These are phyloP conservation scores for Eurois occulta DNA, from an alignment of 2,888 invertebrate species.

Conservation along the genomic window DNA sequence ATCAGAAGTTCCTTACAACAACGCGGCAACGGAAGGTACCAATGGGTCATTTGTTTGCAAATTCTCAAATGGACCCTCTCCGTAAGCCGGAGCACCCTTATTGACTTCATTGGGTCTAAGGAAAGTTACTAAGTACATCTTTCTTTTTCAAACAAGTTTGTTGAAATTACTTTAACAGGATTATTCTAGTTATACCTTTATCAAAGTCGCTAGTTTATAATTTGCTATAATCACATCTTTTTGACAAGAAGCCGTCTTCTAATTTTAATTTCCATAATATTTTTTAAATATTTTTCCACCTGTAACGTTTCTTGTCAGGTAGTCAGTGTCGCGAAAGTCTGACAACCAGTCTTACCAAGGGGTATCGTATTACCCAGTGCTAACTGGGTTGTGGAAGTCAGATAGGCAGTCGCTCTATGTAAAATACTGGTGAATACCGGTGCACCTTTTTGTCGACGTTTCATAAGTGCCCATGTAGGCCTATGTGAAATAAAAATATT, in stretches of 20 bases:
- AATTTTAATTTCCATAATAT: not conserved
- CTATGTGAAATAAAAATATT: too few relatives aligned
- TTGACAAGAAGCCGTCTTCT: not conserved
- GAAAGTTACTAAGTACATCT: not conserved
- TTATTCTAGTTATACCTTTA: not conserved
- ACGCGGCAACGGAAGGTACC: not conserved
- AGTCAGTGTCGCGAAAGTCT: too few relatives aligned
- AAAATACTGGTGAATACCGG: too few relatives aligned
- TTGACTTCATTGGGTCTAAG: slow-evolving; percentile 11
- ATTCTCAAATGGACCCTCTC: slow-evolving; percentile 15
- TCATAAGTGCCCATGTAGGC: too few relatives aligned
- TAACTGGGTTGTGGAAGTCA: too few relatives aligned
- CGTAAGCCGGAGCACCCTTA: slow-evolving; percentile 2
- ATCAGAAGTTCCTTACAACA: not conserved
- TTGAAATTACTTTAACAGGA: not conserved
- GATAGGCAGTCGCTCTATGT: too few relatives aligned
- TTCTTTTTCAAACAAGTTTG: not conserved
- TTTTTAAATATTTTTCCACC: too few relatives aligned
- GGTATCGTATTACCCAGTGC: too few relatives aligned
- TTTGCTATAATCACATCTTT: too few relatives aligned
- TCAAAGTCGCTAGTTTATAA: not conserved
- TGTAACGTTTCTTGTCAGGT: too few relatives aligned
- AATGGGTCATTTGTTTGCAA: slow-evolving; percentile 34
- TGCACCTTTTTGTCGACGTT: too few relatives aligned
- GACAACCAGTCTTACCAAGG: too few relatives aligned